Conservation (phyloP, 2,113 vertebrate genomes). For the Mastomys coucha region DNA sequence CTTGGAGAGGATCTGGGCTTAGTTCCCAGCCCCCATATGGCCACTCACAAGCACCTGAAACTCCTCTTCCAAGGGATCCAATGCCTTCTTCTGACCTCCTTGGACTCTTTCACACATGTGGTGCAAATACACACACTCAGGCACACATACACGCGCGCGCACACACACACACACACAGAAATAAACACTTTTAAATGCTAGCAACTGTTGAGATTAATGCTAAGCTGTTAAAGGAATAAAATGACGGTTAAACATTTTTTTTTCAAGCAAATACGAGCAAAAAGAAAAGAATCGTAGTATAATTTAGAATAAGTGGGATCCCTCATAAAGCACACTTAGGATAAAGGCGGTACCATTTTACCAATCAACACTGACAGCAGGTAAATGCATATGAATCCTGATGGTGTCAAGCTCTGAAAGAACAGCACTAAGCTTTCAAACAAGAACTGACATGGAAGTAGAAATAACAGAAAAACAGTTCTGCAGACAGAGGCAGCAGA, state of each 20-base stretch:
- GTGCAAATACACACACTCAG: not conserved
- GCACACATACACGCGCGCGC: not conserved
- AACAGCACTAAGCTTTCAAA: not conserved
- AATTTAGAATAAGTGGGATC: constrained; percentile 26
- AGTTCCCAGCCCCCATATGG: not conserved
- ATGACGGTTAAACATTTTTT: constrained; percentile 24
- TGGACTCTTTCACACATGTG: not conserved
- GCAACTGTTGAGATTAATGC: constrained; percentile 19
- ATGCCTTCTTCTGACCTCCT: not conserved
- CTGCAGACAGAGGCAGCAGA: not conserved
- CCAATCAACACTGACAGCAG: constrained; percentile 32
- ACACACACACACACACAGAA: not conserved
- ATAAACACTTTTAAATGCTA: not conserved
- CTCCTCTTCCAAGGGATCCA: not conserved
- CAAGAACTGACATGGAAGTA: not conserved
- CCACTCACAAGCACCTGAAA: not conserved
- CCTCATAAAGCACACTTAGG: not conserved
- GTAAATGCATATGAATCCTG: not conserved
- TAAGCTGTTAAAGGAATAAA: constrained; percentile 40
- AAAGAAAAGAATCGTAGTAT: constrained; percentile 8
- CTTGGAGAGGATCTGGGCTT: not conserved
- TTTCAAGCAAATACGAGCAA: not conserved
- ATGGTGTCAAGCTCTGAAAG: not conserved
- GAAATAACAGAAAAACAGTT: constrained; percentile 40
- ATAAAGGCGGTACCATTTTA: constrained; percentile 6